These are phyloP conservation scores for Shinisaurus crocodilurus DNA, from an alignment of 2,113 vertebrate genomes.

Conservation along the genomic window DNA sequence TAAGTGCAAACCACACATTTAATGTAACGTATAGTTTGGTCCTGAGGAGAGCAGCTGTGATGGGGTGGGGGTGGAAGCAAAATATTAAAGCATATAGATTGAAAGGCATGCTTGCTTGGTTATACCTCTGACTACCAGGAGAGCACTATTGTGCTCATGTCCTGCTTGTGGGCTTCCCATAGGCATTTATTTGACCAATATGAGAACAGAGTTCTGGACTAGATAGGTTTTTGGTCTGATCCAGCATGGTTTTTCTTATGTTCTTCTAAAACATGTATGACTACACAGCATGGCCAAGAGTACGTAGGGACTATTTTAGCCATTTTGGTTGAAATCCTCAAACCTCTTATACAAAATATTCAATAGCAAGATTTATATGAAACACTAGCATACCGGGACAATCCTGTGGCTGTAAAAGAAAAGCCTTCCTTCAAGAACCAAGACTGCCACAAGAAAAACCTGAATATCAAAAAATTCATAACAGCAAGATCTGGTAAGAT, in stretches of 20 bases:
- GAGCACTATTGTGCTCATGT: too few relatives aligned
- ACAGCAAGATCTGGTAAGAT: not conserved
- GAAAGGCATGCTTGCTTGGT: not conserved
- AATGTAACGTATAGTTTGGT: not conserved
- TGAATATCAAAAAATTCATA: not conserved
- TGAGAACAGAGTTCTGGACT: too few relatives aligned
- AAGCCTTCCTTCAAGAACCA: not conserved
- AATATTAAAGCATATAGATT: not conserved
- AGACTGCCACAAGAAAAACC: not conserved
- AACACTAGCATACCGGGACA: not conserved
- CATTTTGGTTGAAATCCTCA: not conserved
- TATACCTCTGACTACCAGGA: too few relatives aligned
- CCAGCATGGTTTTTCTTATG: not conserved
- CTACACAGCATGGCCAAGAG: not conserved
- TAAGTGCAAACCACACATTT: not conserved
- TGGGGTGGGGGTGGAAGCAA: not conserved
- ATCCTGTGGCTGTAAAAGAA: not conserved
- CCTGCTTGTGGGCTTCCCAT: too few relatives aligned
- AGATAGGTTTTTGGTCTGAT: too few relatives aligned
- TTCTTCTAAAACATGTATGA: not conserved
- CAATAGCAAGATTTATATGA: not conserved
- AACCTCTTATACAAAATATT: not conserved
- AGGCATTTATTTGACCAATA: too few relatives aligned
- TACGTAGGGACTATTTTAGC: not conserved
- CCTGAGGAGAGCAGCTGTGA: not conserved